Percentiles rank a stretch among this genome's conserved stretches.
Evolutionary conservation across 2,113 vertebrate species (phyloP).

Genomic region (Pterocles orientalis): DNA sequence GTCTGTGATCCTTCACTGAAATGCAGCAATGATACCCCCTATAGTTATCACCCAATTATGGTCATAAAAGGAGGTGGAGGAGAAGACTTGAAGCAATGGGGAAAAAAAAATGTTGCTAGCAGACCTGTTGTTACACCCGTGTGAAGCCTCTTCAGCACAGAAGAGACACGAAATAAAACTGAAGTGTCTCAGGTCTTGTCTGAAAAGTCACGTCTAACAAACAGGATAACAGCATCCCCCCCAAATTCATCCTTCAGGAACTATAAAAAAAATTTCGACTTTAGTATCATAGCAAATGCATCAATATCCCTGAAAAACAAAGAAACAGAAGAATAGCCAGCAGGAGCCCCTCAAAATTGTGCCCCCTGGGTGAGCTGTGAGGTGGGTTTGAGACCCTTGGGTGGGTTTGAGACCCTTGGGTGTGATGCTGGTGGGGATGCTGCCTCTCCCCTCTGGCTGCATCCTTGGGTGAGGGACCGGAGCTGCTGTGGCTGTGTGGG

Average conservation of each 20-base stretch:
- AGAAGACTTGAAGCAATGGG: not conserved
- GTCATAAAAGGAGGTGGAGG: not conserved
- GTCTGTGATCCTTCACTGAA: accelerated
- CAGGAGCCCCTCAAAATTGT: not conserved
- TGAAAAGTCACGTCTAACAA: not conserved
- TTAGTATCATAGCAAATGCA: accelerated
- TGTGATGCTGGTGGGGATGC: not conserved
- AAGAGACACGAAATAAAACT: not conserved
- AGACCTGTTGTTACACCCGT: accelerated
- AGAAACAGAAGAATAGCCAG: not conserved
- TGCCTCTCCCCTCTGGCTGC: not conserved
- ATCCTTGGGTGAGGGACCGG: not conserved
- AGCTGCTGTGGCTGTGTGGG: accelerated
- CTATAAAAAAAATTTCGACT: not conserved
- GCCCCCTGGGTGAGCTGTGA: not conserved
- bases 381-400: accelerated
- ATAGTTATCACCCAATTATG: accelerated
- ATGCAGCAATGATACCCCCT: accelerated
- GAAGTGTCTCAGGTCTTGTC: not conserved
- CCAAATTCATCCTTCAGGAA: accelerated
- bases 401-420: no score
- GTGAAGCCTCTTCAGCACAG: accelerated
- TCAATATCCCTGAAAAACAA: accelerated
- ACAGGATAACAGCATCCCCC: not conserved
- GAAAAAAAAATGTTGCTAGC: not conserved